Evolutionary conservation across 2,113 vertebrate genomes (phyloP), one percentile per base, ranked within the genome.

Genomic region (Melanerpes aurifrons): DNA sequence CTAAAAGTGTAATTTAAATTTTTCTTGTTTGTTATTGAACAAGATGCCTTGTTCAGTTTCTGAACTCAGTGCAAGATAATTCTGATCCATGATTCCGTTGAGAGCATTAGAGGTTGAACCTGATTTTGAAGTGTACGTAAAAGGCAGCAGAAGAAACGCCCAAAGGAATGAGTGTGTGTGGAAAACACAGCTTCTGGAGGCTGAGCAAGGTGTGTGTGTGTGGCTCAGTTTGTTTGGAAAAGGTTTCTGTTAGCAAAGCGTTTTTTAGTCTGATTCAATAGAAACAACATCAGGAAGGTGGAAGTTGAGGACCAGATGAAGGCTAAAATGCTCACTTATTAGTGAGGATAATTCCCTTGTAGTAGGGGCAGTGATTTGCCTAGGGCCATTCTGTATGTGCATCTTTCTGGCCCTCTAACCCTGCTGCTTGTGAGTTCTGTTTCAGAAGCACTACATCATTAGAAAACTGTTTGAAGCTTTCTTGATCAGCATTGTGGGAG

Each of bases 381-480:
- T 56, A 0, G 2, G 74, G 64, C 25, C 1, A 0, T 48, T 53
- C 26, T 67, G 68, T 82, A 53, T 82, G 47, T 50, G 26, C 75
- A 70, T 85, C 11, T 9, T 77, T 91, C 85, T 63, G 61, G 82
- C 61, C 74, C 94, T 45, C 56, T 84, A 76, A 64, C 50, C 10
- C 24, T 89, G 53, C 78, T 92, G 45, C 56, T 71, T 92, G 8
- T 35, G 63, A 82, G 53, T 85, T 89, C 75, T 87, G 18, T 89
- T 92, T 56, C 64, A 59, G 59, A 87, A 86, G 75, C 75, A 43
- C 35, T 77, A 0, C 89, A 86, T 95, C 89, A 95, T 91, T 94
- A 70, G 93, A 90, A 92, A 87, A n/a, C 20, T 94, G 5, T 94
- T 91, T 86, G 64, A 63, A 76, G 75, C n/a, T 67, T 93, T 89